Conservation (phyloP, 1,140 invertebrate species). For the Drosophila arizonae region DNA sequence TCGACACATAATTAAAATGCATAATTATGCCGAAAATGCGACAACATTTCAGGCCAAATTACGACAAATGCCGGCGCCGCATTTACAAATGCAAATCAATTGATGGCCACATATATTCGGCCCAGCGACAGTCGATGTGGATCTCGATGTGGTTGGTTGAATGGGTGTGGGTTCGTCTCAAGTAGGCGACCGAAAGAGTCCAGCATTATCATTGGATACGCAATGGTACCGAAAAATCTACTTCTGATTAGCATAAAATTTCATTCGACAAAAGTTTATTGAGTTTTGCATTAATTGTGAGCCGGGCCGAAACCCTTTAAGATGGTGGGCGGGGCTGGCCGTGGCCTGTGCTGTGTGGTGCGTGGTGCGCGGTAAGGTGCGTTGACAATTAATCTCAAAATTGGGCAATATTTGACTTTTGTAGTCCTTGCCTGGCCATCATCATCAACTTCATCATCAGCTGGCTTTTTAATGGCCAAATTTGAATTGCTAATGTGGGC, state of each 20-base stretch:
- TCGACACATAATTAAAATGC: slow-evolving; percentile 77
- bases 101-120: slow-evolving; percentile 44
- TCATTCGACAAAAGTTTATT: slow-evolving; percentile 81
- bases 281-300: slow-evolving; percentile 78
- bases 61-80: slow-evolving; percentile 73
- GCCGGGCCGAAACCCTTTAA: slow-evolving; percentile 68
- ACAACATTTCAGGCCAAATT: slow-evolving; percentile 73
- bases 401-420: slow-evolving; percentile 81
- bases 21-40: slow-evolving; percentile 80
- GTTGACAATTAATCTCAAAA: slow-evolving; percentile 79
- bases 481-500: slow-evolving; percentile 74
- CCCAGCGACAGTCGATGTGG: too few relatives aligned
- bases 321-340: slow-evolving; percentile 20
- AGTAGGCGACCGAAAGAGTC: slow-evolving; percentile 63
- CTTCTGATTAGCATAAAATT: slow-evolving; percentile 81
- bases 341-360: background rate
- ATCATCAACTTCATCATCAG: slow-evolving; percentile 36
- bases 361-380: slow-evolving; percentile 59
- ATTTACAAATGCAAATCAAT: slow-evolving; percentile 80
- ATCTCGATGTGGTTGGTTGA: background rate
- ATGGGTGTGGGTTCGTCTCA: slow-evolving; percentile 48
- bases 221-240: slow-evolving; percentile 71
- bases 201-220: slow-evolving; percentile 68
- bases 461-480: slow-evolving; percentile 77
- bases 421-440: slow-evolving; percentile 53